These are phyloP conservation scores for Camponotus pennsylvanicus DNA, from an alignment of 1,140 invertebrate genomes.

Conservation along the genomic window DNA sequence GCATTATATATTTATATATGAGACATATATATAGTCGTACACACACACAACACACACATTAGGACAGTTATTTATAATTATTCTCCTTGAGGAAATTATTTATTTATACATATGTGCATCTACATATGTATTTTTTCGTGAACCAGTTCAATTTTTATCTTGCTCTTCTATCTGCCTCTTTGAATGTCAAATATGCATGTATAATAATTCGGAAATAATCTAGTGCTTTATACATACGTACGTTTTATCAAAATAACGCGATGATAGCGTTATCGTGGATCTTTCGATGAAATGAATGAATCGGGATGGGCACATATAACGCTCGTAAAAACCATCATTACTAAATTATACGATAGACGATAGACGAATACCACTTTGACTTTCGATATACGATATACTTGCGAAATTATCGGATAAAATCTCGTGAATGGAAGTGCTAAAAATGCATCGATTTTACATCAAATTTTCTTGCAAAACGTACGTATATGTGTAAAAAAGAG, in stretches of 20 bases:
- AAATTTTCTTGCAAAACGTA: neutral
- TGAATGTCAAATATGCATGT: neutral
- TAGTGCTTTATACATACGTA: neutral
- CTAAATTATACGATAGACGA: slow-evolving; percentile 19
- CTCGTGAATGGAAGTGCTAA: neutral
- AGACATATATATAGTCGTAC: neutral
- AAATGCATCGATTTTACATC: neutral
- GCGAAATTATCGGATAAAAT: neutral
- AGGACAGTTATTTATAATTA: neutral
- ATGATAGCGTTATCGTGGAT: slow-evolving; percentile 24
- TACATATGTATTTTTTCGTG: neutral
- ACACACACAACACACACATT: too few species aligned
- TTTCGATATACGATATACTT: slow-evolving; percentile 4
- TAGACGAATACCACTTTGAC: neutral
- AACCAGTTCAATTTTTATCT: neutral
- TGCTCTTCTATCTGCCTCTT: too few species aligned
- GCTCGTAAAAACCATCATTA: slow-evolving; percentile 31
- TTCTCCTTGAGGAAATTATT: neutral
- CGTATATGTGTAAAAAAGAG: neutral
- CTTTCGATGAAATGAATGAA: slow-evolving; percentile 30
- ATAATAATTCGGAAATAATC: slow-evolving; percentile 8
- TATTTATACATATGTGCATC: neutral
- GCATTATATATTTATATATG: neutral
- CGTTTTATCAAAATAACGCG: neutral
- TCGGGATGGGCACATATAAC: neutral